Conservation (phyloP, 1,140 invertebrate species). For the Lordiphosa collinella region DNA sequence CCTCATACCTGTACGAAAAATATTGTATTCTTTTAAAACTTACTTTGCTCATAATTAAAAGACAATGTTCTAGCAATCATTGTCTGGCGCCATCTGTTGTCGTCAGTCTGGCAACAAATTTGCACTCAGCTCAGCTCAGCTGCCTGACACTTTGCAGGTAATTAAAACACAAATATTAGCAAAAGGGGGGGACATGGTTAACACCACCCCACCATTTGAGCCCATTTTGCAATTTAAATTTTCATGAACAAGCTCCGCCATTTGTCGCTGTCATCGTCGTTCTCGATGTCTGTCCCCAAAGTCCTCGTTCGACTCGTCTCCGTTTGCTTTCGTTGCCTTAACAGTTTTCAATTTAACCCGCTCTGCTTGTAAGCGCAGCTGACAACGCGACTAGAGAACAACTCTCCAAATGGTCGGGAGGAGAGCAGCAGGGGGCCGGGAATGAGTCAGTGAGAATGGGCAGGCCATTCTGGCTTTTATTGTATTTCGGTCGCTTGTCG, state of each 20-base stretch:
- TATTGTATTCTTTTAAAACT: too few relatives aligned
- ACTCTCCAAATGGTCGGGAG: neutral
- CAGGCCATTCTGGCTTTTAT: conserved; percentile 57
- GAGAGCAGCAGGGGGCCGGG: neutral
- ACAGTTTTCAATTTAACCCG: conserved; percentile 70
- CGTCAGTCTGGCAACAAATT: conserved; percentile 48
- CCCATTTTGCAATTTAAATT: conserved; percentile 75
- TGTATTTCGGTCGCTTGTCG: conserved; percentile 68
- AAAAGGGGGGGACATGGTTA: conserved; percentile 20
- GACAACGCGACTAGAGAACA: conserved; percentile 48
- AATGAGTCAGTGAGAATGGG: neutral
- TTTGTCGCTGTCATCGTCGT: conserved; percentile 56
- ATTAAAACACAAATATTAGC: conserved; percentile 72
- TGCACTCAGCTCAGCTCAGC: conserved; percentile 35
- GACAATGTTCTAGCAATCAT: conserved; percentile 20
- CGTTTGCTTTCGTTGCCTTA: conserved; percentile 34
- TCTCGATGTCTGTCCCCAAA: conserved; percentile 21
- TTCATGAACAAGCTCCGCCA: conserved; percentile 72
- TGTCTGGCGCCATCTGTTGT: conserved; percentile 19
- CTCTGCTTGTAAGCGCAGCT: conserved; percentile 68
- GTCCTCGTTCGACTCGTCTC: conserved; percentile 9
- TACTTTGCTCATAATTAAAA: conserved; percentile 4
- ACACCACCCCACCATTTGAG: conserved; percentile 40
- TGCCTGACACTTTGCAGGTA: conserved; percentile 64
- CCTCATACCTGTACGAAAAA: too few relatives aligned